Percentiles rank a stretch among this genome's conserved stretches.
These are phyloP conservation scores for Balearica regulorum DNA, from an alignment of 2,797 vertebrate species.

Conservation along the genomic window DNA sequence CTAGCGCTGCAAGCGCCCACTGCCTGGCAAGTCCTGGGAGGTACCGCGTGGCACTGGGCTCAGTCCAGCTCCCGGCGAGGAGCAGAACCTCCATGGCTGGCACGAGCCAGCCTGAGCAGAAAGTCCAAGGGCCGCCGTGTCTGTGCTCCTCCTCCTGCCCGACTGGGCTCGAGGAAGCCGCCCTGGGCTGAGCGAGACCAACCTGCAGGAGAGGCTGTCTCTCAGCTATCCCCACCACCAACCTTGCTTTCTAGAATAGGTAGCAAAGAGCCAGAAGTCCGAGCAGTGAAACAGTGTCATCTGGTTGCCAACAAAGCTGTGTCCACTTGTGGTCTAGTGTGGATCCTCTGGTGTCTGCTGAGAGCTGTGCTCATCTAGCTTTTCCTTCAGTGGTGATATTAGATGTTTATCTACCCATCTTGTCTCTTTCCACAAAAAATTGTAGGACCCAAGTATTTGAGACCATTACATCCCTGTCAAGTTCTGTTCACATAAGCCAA, in stretches of 20 bases:
- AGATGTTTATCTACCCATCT: background rate
- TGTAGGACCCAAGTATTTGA: background rate
- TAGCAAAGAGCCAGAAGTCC: background rate
- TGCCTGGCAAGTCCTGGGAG: background rate
- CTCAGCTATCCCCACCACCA: background rate
- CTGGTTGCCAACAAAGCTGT: background rate
- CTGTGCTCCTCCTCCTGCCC: background rate
- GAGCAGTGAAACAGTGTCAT: background rate
- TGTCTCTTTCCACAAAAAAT: background rate
- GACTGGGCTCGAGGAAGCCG: background rate
- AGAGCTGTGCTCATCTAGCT: background rate
- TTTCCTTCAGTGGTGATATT: background rate
- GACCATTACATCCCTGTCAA: background rate
- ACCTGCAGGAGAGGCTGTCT: background rate
- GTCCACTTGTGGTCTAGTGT: background rate
- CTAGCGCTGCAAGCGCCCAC: background rate
- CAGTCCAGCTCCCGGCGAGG: background rate
- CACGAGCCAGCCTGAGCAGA: background rate
- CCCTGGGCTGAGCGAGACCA: background rate
- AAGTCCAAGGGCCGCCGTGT: background rate
- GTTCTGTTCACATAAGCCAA: background rate
- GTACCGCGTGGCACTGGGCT: fast-evolving
- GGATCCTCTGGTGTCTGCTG: background rate
- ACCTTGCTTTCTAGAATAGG: background rate
- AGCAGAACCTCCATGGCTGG: background rate